Percentiles rank a stretch among this genome's conserved stretches.
These are phyloP conservation scores for Cetoscarus ocellatus DNA, from an alignment of 2,797 vertebrate genomes.

Conservation along the genomic window DNA sequence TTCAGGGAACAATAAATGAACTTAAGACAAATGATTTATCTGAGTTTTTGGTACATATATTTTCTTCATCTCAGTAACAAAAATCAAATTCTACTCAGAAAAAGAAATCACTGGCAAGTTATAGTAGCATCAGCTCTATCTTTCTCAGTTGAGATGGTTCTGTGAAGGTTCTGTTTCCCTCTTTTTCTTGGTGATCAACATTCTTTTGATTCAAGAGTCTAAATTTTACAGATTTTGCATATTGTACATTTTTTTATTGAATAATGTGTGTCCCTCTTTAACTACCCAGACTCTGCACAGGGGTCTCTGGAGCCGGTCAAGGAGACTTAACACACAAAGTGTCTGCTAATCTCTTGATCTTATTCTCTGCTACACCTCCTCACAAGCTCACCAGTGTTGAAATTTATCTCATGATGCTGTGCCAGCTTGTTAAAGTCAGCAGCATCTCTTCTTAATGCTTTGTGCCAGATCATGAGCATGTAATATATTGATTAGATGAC, in stretches of 20 bases:
- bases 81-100: too few species aligned
- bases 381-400: neutral
- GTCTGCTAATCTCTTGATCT: conserved; percentile 2
- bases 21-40: too few species aligned
- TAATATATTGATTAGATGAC: neutral
- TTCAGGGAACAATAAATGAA: too few species aligned
- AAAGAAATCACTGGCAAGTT: too few species aligned
- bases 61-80: too few species aligned
- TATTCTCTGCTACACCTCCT: conserved; percentile 5
- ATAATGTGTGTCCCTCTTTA: neutral
- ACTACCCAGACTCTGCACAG: neutral
- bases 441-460: neutral
- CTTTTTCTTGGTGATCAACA: too few species aligned
- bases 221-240: too few species aligned
- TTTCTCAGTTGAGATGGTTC: too few species aligned
- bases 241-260: neutral
- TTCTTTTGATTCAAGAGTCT: too few species aligned
- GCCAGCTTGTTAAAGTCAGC: neutral
- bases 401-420: neutral
- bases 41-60: too few species aligned
- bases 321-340: neutral
- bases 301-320: neutral
- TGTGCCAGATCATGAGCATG: neutral
- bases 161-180: too few species aligned
- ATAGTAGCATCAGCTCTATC: too few species aligned